Base-by-base conservation (phyloP, 2,113 vertebrate genomes). In the Salvator merianae region DNA sequence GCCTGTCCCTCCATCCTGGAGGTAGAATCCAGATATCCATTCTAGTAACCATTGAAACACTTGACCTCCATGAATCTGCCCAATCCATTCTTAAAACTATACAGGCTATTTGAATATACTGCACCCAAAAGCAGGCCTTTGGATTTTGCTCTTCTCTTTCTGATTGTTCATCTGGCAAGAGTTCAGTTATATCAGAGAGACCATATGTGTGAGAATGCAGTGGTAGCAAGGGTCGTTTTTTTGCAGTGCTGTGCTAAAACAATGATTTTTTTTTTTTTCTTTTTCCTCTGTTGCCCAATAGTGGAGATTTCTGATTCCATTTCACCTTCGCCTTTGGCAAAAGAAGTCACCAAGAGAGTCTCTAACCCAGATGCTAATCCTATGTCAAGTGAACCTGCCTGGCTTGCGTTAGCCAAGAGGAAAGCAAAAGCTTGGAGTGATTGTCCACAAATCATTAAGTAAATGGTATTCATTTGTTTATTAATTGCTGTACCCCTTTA, bases 401-500 rank as follows among this genome's bases (percentile, higher is more conserved):
- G 99, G 99, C 95, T 99, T 87, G 99, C 99, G 0, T 93, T 99
- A 91, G 99, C 99, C 94, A 99, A 99, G 92, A 96, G 99, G 88
- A 99, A 99, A 97, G 98, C 99, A 87, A 99, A 99, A 96, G 99
- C 99, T 86, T 99, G 99, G 99, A 99, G 98, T 86, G 99, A 99
- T 96, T 99, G 98, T 92, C 99, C 99, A 43, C 99, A 99, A 94
- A 99, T 99, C 91, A 99, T 99, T 93, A 99, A 99, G 96, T 99
- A 98, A 96, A 94, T 53, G n/a, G 72, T 87, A 83, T 87, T 80
- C 24, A 24, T 65, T 59, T 79, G 86, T 90, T 88, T 63, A 85
- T 82, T 83, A 47, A 34, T 73, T 90, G 89, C 92, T 94, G 87
- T 90, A 88, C 78, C 91, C 87, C 90, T 94, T 93, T 95, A 91